These are phyloP conservation scores for Eretmocerus hayati DNA, from an alignment of 2,888 invertebrate species.

Conservation along the genomic window DNA sequence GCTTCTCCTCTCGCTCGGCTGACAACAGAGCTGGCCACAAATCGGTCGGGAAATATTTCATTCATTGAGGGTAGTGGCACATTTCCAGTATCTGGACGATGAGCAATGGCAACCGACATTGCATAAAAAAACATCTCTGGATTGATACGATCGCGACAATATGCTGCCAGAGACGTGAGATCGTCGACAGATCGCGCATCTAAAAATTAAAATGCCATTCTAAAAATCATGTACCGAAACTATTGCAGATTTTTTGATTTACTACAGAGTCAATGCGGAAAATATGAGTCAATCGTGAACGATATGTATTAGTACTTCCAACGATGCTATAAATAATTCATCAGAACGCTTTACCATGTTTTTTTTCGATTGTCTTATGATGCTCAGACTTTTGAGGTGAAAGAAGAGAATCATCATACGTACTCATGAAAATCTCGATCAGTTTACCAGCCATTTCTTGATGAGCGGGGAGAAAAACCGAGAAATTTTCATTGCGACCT, in stretches of 20 bases:
- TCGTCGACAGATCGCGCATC: constrained; percentile 66
- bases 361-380: no score
- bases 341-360: no score
- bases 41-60: constrained; percentile 76
- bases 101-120: constrained; percentile 66
- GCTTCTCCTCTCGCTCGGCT: constrained; percentile 62
- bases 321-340: no score
- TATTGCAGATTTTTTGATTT: no score
- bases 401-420: not conserved
- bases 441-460: constrained; percentile 63
- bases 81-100: constrained; percentile 64
- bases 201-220: constrained; percentile 39
- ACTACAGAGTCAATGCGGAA: no score
- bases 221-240: no score
- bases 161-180: constrained; percentile 64
- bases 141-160: constrained; percentile 66
- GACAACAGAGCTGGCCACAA: constrained; percentile 67
- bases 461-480: constrained; percentile 66
- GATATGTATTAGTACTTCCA: no score
- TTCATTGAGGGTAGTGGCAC: constrained; percentile 65
- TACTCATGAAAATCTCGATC: constrained; percentile 57
- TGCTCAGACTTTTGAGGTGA: no score
- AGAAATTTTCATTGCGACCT: constrained; percentile 60
- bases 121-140: constrained; percentile 75
- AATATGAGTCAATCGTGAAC: no score